These are phyloP conservation scores for Dermatophagoides farinae DNA, from an alignment of 1,140 invertebrate genomes.

Conservation along the genomic window DNA sequence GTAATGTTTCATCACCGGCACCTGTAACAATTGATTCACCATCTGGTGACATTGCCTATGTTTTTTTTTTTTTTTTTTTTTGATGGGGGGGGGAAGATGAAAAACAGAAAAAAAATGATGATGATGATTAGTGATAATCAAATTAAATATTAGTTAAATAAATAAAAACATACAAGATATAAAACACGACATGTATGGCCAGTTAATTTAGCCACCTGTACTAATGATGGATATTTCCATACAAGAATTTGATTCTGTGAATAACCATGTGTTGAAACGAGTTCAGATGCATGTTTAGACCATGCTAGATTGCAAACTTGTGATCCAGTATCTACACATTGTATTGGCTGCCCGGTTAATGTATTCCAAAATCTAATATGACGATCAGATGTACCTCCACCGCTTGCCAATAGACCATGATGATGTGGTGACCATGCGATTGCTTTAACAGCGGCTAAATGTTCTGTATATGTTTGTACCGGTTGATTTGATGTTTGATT, in stretches of 20 bases:
- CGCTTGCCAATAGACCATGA: slow-evolving; percentile 86
- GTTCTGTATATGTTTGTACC: slow-evolving; percentile 89
- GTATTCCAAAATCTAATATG: slow-evolving; percentile 99
- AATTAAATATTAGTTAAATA: neutral
- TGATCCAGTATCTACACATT: slow-evolving; percentile 94
- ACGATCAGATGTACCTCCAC: slow-evolving; percentile 94
- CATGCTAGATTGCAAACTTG: slow-evolving; percentile 96
- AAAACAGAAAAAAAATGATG: neutral
- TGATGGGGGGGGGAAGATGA: too few relatives aligned
- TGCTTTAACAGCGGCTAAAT: slow-evolving; percentile 93
- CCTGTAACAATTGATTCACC: slow-evolving; percentile 98
- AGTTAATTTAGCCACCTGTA: slow-evolving; percentile 90
- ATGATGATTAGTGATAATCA: neutral
- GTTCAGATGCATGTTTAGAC: slow-evolving; percentile 94
- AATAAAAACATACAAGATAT: slow-evolving; percentile 42
- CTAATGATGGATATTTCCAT: slow-evolving; percentile 96
- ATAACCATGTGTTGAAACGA: slow-evolving; percentile 97
- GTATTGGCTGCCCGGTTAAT: slow-evolving; percentile 93
- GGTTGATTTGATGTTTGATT: slow-evolving; percentile 68
- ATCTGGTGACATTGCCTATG: slow-evolving; percentile 89
- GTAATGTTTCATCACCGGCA: slow-evolving; percentile 90
- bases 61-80: too few relatives aligned
- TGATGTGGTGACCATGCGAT: slow-evolving; percentile 99
- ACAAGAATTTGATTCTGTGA: slow-evolving; percentile 98
- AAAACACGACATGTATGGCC: slow-evolving; percentile 93